Percentiles rank a stretch among this genome's conserved stretches.
Conservation (phyloP, 2,888 invertebrate species). For the Andrena camellia region DNA sequence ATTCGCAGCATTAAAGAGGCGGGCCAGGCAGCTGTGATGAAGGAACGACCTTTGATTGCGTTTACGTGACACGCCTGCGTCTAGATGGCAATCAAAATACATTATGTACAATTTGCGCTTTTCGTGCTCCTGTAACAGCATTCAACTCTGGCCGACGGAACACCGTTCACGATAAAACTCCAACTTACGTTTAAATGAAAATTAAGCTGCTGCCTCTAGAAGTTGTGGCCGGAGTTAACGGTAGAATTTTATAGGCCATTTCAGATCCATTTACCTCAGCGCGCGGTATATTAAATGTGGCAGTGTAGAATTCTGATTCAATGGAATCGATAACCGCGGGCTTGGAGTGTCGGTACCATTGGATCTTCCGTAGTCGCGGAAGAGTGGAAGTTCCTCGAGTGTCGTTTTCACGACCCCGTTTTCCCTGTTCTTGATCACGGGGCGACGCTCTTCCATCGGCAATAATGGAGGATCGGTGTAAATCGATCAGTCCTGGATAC, state of each 20-base stretch:
- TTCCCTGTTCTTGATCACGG: constrained; percentile 1
- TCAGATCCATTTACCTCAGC: background rate
- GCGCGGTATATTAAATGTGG: background rate
- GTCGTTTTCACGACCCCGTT: constrained; percentile 17
- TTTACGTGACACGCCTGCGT: constrained; percentile 48
- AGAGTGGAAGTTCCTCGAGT: background rate
- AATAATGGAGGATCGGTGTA: constrained; percentile 64
- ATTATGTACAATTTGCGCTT: constrained; percentile 27
- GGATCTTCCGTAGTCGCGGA: too few relatives aligned
- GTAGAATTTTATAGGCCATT: background rate
- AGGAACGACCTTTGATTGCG: constrained; percentile 58
- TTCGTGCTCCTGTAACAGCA: background rate
- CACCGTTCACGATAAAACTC: constrained; percentile 39
- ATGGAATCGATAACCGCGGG: too few relatives aligned
- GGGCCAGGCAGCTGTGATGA: background rate
- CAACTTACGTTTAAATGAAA: constrained; percentile 16
- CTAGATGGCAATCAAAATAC: constrained; percentile 48
- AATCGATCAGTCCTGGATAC: constrained; percentile 58
- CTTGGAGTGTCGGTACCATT: too few relatives aligned
- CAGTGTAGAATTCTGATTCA: too few relatives aligned
- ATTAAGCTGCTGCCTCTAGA: constrained; percentile 2
- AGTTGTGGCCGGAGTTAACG: background rate
- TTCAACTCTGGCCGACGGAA: constrained; percentile 3
- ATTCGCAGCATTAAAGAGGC: constrained; percentile 25
- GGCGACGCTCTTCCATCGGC: background rate